Percentiles rank a stretch among this genome's conserved stretches.
phyloP scores from a whole-genome alignment of 2,113 vertebrate species.

The Glaucidium brasilianum region DNA sequence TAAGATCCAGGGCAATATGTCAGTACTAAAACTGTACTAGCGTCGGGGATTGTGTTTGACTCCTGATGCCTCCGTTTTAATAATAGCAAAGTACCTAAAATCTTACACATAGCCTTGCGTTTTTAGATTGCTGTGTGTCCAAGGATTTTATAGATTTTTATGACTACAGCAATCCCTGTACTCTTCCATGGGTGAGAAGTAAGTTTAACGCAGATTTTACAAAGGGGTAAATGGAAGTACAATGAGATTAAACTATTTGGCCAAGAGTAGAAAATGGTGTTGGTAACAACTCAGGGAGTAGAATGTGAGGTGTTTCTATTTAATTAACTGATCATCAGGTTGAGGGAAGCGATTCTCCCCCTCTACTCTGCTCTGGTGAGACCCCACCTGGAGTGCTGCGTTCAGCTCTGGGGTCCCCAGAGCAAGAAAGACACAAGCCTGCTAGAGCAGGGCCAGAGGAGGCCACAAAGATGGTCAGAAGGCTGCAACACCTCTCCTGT shows the following conservation, averaged over 20 bases:
- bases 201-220: not conserved
- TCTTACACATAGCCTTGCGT: not conserved
- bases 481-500: not conserved
- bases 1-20: not conserved
- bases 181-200: not conserved
- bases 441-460: fast-evolving
- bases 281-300: not conserved
- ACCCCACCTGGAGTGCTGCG: not conserved
- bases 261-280: not conserved
- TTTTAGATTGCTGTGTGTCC: not conserved
- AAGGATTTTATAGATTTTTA: not conserved
- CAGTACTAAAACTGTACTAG: not conserved
- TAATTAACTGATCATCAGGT: not conserved
- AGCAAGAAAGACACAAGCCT: not conserved
- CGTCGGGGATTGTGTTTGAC: not conserved
- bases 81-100: not conserved
- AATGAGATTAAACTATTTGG: not conserved
- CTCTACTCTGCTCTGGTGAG: not conserved
- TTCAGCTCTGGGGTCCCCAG: not conserved
- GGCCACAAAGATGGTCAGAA: not conserved
- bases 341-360: not conserved
- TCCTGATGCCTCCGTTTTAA: not conserved
- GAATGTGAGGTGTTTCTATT: not conserved
- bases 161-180: not conserved
- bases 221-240: not conserved